Base-by-base conservation (phyloP, 2,113 vertebrate species). In the Larimichthys polyactis region DNA sequence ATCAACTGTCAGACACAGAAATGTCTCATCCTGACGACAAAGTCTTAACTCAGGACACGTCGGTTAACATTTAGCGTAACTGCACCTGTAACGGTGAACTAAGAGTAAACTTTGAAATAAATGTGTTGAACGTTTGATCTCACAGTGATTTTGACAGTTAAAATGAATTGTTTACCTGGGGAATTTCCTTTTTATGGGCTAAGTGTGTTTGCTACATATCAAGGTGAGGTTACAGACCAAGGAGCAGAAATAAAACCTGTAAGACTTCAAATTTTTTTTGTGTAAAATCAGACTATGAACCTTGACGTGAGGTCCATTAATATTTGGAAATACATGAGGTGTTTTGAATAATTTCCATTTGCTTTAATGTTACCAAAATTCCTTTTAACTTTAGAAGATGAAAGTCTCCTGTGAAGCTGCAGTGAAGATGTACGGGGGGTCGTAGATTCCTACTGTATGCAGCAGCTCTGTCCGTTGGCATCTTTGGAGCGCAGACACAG, bases 401-500 rank as follows among this genome's bases (percentile, higher is more conserved):
- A 52, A 62, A 15, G 52, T 58, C 43, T 74, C 22, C 67, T 7
- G 16, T 27, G 43, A 46, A 20, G 75, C 67, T 58, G 51, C 82
- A 55, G 64, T 67, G 24, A 54, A 29, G 27, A 32, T 62, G 62
- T 16, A 29, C 14, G 7, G 65, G 52, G 43, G 24, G 29, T 52
- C 32, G 59, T 1, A 22, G 66, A 46, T 48, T 74, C 81, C 91
- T 94, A 94, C 91, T 94, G 93, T 63, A 94, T 15, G 27, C 74
- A 89, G 87, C 98, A 98, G 91, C 86, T 94, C 93, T 97, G 97
- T 64, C 96, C 96, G 43, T 98, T 99, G 94, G 95, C 94, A 57
- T 99, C 97, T 94, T 96, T 97, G 95, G 96, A 97, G 93, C 97
- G 97, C 90, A 99, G 94, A 89, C 98, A 94, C 95, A 99, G 97